Evolutionary conservation across 2,888 invertebrate species (phyloP).

Genomic region (Drosophila vallismaia): DNA sequence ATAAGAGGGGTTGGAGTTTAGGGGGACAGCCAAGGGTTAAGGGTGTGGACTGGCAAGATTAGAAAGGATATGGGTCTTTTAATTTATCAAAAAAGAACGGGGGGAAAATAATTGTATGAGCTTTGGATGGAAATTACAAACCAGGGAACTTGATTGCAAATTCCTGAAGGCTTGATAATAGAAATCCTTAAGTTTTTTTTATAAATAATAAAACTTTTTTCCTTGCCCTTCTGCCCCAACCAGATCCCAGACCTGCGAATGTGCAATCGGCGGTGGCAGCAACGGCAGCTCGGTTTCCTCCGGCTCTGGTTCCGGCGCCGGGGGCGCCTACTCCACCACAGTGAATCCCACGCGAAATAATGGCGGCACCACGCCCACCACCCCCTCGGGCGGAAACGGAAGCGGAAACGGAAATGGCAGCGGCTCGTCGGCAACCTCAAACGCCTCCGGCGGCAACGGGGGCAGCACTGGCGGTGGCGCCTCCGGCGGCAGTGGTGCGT

Average conservation of each 20-base stretch:
- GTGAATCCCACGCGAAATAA: slow-evolving; percentile 81
- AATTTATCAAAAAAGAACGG: not conserved
- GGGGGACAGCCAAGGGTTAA: slow-evolving; percentile 1
- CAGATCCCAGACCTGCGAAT: slow-evolving; percentile 84
- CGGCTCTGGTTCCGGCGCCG: slow-evolving; percentile 49
- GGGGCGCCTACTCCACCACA: slow-evolving; percentile 80
- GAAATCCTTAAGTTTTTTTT: too few species aligned
- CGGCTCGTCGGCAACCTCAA: slow-evolving; percentile 42
- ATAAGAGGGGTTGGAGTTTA: not conserved
- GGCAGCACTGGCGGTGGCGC: slow-evolving; percentile 61
- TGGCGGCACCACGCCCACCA: slow-evolving; percentile 80
- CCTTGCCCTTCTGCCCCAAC: not conserved
- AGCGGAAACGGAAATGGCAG: slow-evolving; percentile 70
- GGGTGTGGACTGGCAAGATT: slow-evolving; percentile 1
- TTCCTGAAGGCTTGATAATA: too few species aligned
- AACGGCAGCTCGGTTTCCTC: slow-evolving; percentile 64
- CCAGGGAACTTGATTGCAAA: too few species aligned
- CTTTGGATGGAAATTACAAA: not conserved
- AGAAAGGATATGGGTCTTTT: not conserved
- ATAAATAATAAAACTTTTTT: too few species aligned
- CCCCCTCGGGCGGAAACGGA: slow-evolving; percentile 69
- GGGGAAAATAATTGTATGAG: not conserved
- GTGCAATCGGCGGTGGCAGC: slow-evolving; percentile 78
- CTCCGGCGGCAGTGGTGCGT: slow-evolving; percentile 54
- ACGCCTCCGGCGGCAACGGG: slow-evolving; percentile 60